Percentiles rank a stretch among this genome's conserved stretches.
Evolutionary conservation across 2,113 vertebrate genomes (phyloP).

Genomic region (Hippoglossus stenolepis): DNA sequence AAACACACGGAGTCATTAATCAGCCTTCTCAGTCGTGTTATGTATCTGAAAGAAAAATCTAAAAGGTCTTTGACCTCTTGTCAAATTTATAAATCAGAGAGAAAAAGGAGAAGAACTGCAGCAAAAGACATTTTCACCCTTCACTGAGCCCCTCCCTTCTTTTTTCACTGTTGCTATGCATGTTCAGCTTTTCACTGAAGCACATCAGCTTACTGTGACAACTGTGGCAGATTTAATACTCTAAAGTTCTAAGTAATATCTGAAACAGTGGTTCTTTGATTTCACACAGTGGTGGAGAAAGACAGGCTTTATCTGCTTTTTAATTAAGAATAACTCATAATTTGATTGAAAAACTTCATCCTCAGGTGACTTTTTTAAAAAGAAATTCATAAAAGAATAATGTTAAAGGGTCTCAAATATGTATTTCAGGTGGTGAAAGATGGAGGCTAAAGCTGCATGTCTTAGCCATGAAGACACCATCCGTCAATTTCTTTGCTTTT

Average conservation of each 20-base stretch:
- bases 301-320: not conserved
- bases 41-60: not conserved
- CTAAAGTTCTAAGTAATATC: not conserved
- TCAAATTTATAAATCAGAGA: not conserved
- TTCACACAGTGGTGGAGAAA: not conserved
- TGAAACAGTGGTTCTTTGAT: not conserved
- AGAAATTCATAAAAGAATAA: too few relatives aligned
- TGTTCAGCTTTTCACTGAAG: not conserved
- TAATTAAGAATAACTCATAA: not conserved
- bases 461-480: not conserved
- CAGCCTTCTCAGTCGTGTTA: not conserved
- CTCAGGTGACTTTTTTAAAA: not conserved
- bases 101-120: not conserved
- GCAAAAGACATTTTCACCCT: not conserved
- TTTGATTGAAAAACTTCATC: not conserved
- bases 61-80: not conserved
- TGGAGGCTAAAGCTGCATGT: not conserved
- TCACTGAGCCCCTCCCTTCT: not conserved
- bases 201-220: not conserved
- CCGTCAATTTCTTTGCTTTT: not conserved
- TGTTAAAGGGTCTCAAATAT: too few relatives aligned
- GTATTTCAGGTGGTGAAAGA: too few relatives aligned
- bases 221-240: not conserved
- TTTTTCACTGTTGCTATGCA: not conserved
- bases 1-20: constrained; percentile 7